Evolutionary conservation across 1,140 invertebrate genomes (phyloP), one percentile per base, ranked within the genome.

Genomic region (Armadillidium nasatum): DNA sequence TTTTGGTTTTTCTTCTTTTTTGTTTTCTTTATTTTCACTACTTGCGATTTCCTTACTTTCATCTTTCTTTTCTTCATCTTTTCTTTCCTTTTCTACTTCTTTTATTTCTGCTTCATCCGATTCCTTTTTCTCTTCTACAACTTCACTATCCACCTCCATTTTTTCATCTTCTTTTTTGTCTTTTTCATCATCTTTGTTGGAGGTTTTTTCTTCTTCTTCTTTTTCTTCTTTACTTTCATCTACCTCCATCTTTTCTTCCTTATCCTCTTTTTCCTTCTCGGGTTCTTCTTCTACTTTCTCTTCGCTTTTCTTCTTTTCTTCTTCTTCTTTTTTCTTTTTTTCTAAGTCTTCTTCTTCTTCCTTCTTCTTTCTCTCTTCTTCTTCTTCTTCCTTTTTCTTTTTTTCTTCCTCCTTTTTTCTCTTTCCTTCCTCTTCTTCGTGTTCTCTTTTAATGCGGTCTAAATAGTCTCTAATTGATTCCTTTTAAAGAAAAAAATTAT

Each of bases 401-500:
- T 80, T 74, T 86, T 88, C 78, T 85, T 84, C 83, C n/a, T 76
- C 78, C 72, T 82, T 74, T 21, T 82, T 81, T n/a, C 82, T 81
- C n/a, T 78, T 66, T 19, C 70, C 43, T 44, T 71, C 66, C 11
- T 74, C 60, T 4, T 76, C 54, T n/a, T 69, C 60, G n/a, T 44
- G 46, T 46, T 81, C 69, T 54, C 81, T 83, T 22, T 67, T 74
- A 23, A 75, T 78, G 60, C 70, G 73, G 67, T 71, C 74, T 73
- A 80, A 23, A 71, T 92, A 92, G 79, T 92, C 89, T 83, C 90
- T 92, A 69, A 95, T 87, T 67, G 89, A 89, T 82, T 91, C 90
- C 9, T 92, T 84, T 0, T 93, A 91, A 6, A 92, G 92, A 84
- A 60, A 19, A 21, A 74, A 23, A 33, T 1, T 11, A 70, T 74